Conservation (phyloP, 2,797 vertebrate species). For the Sebastes diploproa region DNA sequence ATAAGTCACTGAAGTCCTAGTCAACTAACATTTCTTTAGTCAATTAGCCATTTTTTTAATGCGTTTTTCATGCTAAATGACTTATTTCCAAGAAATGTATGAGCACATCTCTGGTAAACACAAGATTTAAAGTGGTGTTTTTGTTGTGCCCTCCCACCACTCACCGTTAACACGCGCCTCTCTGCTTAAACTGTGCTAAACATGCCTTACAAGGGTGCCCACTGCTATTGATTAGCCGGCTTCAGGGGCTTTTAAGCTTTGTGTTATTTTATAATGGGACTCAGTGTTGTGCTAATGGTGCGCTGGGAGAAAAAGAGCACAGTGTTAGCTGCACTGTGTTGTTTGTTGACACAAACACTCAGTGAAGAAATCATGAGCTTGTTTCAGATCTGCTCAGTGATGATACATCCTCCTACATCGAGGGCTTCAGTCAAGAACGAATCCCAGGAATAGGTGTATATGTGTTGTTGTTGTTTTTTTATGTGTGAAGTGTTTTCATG, state of each 20-base stretch:
- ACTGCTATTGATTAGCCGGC: constrained; percentile 50
- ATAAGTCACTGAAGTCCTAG: too few species aligned
- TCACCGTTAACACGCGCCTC: not conserved
- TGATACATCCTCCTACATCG: constrained; percentile 33
- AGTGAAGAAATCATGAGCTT: constrained; percentile 32
- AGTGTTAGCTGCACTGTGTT: not conserved
- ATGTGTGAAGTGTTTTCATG: not conserved
- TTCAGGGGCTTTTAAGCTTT: constrained; percentile 31
- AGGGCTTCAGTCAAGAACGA: constrained; percentile 42
- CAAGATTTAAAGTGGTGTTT: not conserved
- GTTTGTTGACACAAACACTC: constrained; percentile 22
- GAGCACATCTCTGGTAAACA: too few species aligned
- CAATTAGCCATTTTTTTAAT: too few species aligned
- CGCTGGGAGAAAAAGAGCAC: not conserved
- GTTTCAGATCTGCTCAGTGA: constrained; percentile 16
- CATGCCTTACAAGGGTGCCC: constrained; percentile 11
- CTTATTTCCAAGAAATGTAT: too few species aligned
- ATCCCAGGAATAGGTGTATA: constrained; percentile 1
- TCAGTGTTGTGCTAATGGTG: constrained; percentile 13
- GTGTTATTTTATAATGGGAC: constrained; percentile 33
- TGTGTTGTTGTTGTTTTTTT: not conserved
- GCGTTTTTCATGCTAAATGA: too few species aligned
- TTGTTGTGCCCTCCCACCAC: not conserved
- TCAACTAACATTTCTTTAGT: too few species aligned
- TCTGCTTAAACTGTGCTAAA: constrained; percentile 30